Conservation (phyloP, 2,113 vertebrate genomes). For the Cynopterus brachyotis region DNA sequence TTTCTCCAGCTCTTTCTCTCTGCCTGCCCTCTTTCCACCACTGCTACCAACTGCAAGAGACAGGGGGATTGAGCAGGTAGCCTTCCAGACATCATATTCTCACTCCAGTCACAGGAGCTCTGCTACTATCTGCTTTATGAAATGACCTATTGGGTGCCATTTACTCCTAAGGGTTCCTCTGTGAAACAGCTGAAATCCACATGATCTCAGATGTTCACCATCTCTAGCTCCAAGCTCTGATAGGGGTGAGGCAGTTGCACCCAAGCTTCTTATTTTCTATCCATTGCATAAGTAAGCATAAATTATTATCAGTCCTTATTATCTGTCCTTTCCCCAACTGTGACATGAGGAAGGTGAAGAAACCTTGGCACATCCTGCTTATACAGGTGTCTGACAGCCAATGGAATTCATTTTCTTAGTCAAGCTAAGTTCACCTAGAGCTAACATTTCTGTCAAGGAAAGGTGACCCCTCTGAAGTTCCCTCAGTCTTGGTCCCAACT, state of each 20-base stretch:
- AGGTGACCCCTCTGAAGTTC: background rate
- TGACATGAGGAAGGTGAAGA: background rate
- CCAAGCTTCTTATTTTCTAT: background rate
- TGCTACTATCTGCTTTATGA: background rate
- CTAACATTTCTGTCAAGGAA: background rate
- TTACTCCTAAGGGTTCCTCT: background rate
- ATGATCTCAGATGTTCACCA: background rate
- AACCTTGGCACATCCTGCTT: background rate
- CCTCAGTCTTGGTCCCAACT: background rate
- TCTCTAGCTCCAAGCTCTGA: background rate
- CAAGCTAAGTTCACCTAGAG: background rate
- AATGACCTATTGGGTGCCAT: background rate
- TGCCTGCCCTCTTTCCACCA: background rate
- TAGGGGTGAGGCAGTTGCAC: background rate
- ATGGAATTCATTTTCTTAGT: background rate
- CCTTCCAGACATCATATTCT: background rate
- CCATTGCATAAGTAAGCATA: background rate
- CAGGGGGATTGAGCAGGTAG: background rate
- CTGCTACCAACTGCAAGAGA: background rate
- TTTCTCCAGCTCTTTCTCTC: background rate
- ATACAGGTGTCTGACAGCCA: background rate
- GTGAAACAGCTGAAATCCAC: background rate
- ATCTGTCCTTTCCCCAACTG: background rate
- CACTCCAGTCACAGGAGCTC: background rate
- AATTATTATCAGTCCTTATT: background rate